phyloP scores from a whole-genome alignment of 2,797 vertebrate species.

The Karalla daura region DNA sequence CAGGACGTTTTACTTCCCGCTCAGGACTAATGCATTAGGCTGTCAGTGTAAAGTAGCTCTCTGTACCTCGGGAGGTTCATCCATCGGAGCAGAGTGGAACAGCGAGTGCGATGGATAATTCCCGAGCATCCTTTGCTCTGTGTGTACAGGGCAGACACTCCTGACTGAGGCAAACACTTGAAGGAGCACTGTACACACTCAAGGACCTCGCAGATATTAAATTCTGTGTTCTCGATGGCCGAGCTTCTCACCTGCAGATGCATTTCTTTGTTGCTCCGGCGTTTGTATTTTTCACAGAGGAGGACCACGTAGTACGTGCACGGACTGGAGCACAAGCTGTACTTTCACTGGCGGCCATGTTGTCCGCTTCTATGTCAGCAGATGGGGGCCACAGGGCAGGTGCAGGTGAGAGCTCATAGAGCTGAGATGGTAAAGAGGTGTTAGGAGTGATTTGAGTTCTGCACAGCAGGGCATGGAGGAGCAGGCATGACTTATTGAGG shows the following conservation, averaged over 20 bases:
- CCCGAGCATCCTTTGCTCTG: conserved; percentile 28
- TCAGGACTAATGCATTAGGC: conserved; percentile 25
- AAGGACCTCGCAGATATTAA: conserved; percentile 32
- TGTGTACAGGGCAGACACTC: conserved; percentile 7
- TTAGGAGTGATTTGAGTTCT: conserved; percentile 1
- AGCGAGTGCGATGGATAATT: conserved; percentile 25
- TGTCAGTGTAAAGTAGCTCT: conserved; percentile 28
- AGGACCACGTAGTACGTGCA: background rate
- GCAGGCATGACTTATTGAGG: conserved; percentile 5
- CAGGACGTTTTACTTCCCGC: conserved; percentile 12
- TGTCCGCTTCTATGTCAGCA: background rate
- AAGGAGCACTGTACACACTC: conserved; percentile 42
- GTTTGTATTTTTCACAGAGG: background rate
- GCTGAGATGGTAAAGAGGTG: background rate
- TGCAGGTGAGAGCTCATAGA: background rate
- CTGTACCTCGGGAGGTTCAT: conserved; percentile 27
- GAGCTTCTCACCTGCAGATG: conserved; percentile 4
- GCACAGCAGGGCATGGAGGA: conserved; percentile 7
- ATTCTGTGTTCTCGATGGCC: background rate
- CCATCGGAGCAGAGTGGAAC: conserved; percentile 11
- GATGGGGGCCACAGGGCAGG: background rate
- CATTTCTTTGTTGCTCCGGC: background rate
- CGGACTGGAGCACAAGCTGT: background rate
- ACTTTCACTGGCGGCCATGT: background rate
- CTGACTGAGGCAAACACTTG: conserved; percentile 29